Evolutionary conservation across 2,113 vertebrate species (phyloP), one percentile per base, ranked within the genome.

Genomic region (Trogon melanurus): DNA sequence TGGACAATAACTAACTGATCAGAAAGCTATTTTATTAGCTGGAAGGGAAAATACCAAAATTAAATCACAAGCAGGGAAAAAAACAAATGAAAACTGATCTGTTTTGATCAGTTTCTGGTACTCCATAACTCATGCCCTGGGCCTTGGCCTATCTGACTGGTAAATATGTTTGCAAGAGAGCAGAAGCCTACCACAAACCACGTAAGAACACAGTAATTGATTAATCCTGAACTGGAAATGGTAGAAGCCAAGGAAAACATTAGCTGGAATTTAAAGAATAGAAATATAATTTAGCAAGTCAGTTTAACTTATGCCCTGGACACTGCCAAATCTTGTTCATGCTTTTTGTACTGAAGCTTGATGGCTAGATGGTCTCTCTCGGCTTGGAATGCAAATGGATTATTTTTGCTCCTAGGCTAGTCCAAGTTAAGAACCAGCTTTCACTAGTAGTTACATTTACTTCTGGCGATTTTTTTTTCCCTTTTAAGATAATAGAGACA

Each of bases 301-400:
- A 62, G 22, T 95, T 88, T 95, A 92, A 96, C 67, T 95, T 91
- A 83, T 85, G 92, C 80, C 78, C 91, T 85, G 86, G 73, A 96
- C 56, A 47, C 61, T 79, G 89, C 95, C 93, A 95, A 95, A 97
- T 97, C 84, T 94, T 88, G 84, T 97, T 95, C 95, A 81, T 95
- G 91, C 91, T 96, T 97, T 96, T 85, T 96, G 60, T 86, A 60
- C 76, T 79, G 95, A 94, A 91, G 95, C 97, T 76, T 96, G 93
- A 97, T 97, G 93, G 84, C 73, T 85, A 41, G 61, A 87, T 60
- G 57, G 51, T 90, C 60, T 94, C 81, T 92, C 92, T 93, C 32
- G 41, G n/a, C 91, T 86, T 93, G 93, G 93, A 97, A 91, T 10
- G 16, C 82, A 95, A 95, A 71, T 12, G 32, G 69, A 88, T 91